These are phyloP conservation scores for Gobio occitaniae DNA, from an alignment of 2,797 vertebrate genomes.

Conservation along the genomic window DNA sequence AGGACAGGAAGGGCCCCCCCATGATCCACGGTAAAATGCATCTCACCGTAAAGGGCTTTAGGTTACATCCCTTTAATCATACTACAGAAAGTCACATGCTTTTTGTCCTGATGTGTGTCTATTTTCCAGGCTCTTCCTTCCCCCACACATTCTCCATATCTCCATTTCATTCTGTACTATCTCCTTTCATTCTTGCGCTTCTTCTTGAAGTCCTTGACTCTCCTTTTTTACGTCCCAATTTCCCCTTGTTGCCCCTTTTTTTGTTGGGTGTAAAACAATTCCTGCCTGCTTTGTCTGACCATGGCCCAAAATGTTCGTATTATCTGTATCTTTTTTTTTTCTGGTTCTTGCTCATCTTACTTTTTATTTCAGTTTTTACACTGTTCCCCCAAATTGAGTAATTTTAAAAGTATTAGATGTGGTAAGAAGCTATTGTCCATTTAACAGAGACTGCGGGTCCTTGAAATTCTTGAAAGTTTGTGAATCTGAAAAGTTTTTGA, in stretches of 20 bases:
- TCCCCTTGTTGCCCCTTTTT: background rate
- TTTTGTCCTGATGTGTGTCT: background rate
- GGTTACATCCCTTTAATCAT: background rate
- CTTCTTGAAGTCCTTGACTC: slow-evolving; percentile 13
- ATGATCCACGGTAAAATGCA: slow-evolving; percentile 90
- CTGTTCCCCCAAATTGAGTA: background rate
- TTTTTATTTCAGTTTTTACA: background rate
- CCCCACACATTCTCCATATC: background rate
- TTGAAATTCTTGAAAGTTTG: no score
- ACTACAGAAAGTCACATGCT: background rate
- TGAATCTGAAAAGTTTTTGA: no score
- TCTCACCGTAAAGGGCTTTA: background rate
- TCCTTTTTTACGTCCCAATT: background rate
- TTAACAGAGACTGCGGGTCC: background rate
- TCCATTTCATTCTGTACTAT: background rate
- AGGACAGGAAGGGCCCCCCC: slow-evolving; percentile 91
- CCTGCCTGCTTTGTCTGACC: slow-evolving; percentile 44
- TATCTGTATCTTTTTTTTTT: background rate
- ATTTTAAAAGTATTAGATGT: background rate
- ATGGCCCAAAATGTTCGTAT: background rate
- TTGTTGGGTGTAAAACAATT: slow-evolving; percentile 50
- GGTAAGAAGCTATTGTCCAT: background rate
- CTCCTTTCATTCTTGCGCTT: slow-evolving; percentile 17
- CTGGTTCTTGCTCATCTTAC: background rate
- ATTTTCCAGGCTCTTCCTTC: background rate